Conservation (phyloP, 2,888 invertebrate species). For the Petrophora chlorosata region DNA sequence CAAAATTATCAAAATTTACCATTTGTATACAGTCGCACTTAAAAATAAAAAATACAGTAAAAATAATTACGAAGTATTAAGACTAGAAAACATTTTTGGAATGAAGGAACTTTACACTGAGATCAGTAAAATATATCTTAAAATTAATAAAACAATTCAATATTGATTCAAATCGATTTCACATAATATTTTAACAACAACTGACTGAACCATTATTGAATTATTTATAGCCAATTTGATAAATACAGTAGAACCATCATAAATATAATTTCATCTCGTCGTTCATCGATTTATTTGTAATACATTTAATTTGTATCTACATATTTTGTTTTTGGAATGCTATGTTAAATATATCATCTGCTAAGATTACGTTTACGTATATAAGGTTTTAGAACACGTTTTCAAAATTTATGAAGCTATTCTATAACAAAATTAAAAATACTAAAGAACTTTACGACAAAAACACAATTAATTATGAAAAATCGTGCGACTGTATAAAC, state of each 20-base stretch:
- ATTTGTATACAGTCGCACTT: conserved; percentile 75
- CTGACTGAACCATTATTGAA: background rate
- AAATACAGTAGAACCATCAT: background rate
- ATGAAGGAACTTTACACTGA: conserved; percentile 49
- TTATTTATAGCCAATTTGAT: too few relatives aligned
- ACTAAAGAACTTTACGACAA: background rate
- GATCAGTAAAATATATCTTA: conserved; percentile 42
- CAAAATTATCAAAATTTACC: conserved; percentile 59
- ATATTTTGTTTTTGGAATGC: background rate
- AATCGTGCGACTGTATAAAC: conserved; percentile 69
- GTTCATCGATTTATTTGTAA: too few relatives aligned
- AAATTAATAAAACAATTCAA: conserved; percentile 16
- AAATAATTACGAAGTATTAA: conserved; percentile 34
- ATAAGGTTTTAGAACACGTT: background rate
- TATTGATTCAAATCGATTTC: background rate
- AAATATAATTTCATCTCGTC: too few relatives aligned
- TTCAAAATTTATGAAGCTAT: background rate
- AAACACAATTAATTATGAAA: conserved; percentile 15
- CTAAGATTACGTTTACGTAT: conserved; percentile 4
- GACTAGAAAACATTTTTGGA: conserved; percentile 49
- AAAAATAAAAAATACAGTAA: conserved; percentile 38
- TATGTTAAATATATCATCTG: background rate
- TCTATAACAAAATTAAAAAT: background rate
- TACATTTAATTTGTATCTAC: background rate
- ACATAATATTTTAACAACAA: background rate